Conservation (phyloP, 1,140 invertebrate species). For the Scaptomyza pallida region DNA sequence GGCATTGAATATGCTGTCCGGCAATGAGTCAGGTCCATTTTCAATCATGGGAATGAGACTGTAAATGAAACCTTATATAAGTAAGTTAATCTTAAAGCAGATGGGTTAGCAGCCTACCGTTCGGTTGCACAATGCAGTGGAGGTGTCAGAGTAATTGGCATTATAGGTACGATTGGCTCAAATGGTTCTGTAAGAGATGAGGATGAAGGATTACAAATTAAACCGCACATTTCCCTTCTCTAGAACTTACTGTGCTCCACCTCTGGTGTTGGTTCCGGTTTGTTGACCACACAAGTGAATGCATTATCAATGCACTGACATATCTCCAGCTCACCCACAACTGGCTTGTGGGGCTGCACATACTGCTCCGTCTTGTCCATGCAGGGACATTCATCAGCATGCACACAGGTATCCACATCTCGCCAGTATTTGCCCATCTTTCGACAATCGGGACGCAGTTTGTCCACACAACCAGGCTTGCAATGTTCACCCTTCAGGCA, state of each 20-base stretch:
- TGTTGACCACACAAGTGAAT: constrained; percentile 87
- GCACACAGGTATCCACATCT: constrained; percentile 89
- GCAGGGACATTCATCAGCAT: constrained; percentile 89
- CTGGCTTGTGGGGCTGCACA: constrained; percentile 84
- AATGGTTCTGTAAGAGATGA: constrained; percentile 15
- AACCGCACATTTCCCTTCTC: not conserved
- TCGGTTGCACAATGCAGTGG: constrained; percentile 85
- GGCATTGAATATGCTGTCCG: constrained; percentile 86
- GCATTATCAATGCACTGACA: constrained; percentile 92
- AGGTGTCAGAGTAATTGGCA: constrained; percentile 85
- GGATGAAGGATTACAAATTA: not conserved
- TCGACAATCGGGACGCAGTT: constrained; percentile 60
- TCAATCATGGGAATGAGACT: constrained; percentile 86
- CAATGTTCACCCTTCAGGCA: constrained; percentile 72
- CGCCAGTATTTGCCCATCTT: constrained; percentile 85
- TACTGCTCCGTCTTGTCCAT: constrained; percentile 86
- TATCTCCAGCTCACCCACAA: constrained; percentile 83
- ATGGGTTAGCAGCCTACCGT: constrained; percentile 61
- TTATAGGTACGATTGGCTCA: constrained; percentile 54
- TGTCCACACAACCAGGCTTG: constrained; percentile 83
- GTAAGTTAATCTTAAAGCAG: not conserved
- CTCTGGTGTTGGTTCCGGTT: constrained; percentile 56
- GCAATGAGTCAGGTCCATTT: constrained; percentile 84
- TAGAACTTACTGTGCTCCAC: constrained; percentile 13
- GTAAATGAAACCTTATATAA: not conserved